Percentiles rank a stretch among this genome's conserved stretches.
Evolutionary conservation across 1,140 invertebrate species (phyloP).

Genomic region (Neodiprion lecontei): DNA sequence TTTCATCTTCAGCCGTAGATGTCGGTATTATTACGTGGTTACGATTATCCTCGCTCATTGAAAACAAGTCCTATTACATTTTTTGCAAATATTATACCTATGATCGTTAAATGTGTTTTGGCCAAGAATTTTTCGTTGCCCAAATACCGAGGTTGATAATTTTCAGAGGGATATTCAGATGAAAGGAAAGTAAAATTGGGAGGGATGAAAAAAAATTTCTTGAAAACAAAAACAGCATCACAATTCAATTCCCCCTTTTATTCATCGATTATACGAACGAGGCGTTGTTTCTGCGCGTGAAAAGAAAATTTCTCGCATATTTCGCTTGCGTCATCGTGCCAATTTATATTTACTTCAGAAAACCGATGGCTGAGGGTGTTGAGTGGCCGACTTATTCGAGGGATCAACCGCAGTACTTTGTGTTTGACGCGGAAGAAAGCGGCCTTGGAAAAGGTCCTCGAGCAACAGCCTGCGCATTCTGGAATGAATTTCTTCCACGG

Average conservation of each 20-base stretch:
- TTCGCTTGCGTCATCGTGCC: no score
- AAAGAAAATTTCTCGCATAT: no score
- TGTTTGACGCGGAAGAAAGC: constrained; percentile 80
- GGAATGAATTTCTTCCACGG: constrained; percentile 92
- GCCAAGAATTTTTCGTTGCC: no score
- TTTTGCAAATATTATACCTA: constrained; percentile 11
- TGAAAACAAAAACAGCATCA: no score
- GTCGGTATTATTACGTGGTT: no score
- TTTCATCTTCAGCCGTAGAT: background rate
- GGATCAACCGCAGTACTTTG: constrained; percentile 86
- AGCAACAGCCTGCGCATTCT: constrained; percentile 90
- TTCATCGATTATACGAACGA: no score
- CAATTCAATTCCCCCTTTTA: no score
- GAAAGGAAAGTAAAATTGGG: no score
- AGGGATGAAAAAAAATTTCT: background rate
- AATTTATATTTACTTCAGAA: constrained; percentile 65
- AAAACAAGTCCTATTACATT: background rate
- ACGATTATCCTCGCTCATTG: no score
- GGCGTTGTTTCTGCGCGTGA: no score
- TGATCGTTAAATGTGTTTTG: no score
- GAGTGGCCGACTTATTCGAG: constrained; percentile 90
- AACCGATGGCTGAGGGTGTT: constrained; percentile 79
- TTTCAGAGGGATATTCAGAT: background rate
- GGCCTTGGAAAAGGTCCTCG: constrained; percentile 81
- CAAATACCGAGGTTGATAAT: no score